Percentiles rank a stretch among this genome's conserved stretches.
Conservation (phyloP, 1,140 invertebrate genomes). For the Microplitis mediator region DNA sequence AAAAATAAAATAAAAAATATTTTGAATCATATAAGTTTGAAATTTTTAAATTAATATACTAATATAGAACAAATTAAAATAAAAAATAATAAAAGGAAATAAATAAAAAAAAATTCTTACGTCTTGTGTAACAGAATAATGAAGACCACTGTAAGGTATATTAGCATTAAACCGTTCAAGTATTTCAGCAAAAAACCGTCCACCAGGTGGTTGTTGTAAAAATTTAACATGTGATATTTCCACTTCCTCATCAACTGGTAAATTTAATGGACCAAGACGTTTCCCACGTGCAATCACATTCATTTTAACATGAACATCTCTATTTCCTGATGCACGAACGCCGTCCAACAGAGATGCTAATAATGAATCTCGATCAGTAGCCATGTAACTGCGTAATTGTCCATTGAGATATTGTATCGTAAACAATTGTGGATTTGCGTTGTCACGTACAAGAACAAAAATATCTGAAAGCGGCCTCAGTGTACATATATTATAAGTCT, state of each 20-base stretch:
- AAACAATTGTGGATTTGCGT: conserved; percentile 92
- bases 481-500: conserved; percentile 91
- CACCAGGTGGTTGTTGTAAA: conserved; percentile 74
- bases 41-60: too few species aligned
- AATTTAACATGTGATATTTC: conserved; percentile 88
- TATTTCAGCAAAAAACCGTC: conserved; percentile 70
- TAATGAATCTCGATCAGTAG: conserved; percentile 90
- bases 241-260: conserved; percentile 92
- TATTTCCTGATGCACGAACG: conserved; percentile 93
- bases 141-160: conserved; percentile 94
- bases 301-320: conserved; percentile 96
- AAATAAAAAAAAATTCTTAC: conserved; percentile 66
- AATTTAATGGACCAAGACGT: conserved; percentile 85
- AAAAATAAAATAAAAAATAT: too few species aligned
- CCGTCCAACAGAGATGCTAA: conserved; percentile 95
- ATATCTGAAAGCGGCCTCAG: conserved; percentile 87
- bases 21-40: too few species aligned
- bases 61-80: not conserved
- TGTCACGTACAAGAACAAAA: conserved; percentile 88
- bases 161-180: conserved; percentile 96
- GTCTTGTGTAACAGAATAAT: conserved; percentile 95
- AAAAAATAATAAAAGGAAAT: not conserved
- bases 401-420: conserved; percentile 94
- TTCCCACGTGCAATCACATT: conserved; percentile 80
- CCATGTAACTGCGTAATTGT: conserved; percentile 83